Base-by-base conservation (phyloP, 2,888 invertebrate genomes). In the Antheraea assamensis region DNA sequence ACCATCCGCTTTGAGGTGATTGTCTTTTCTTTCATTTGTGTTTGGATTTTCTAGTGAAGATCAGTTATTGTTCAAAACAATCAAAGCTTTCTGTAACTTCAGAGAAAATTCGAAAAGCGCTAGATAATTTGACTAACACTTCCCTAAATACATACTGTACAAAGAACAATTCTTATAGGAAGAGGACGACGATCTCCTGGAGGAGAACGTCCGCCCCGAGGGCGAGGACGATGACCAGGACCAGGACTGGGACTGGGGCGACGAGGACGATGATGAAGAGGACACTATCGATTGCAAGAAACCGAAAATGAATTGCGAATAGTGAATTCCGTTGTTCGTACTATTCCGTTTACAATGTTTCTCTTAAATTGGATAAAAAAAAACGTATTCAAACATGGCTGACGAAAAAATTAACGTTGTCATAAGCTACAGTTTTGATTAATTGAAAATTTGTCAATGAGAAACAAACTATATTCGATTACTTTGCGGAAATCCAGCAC, bases 231-330 rank as follows among this genome's bases (percentile, higher is more conserved):
- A 88, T 64, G 90, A 88, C 1, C 88, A 85, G 0, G 90, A 89
- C 17, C 88, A 82, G 71, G 93, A 92, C 75, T 92, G 92, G 93
- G 93, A 92, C 78, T 92, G 92, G 91, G 92, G 84, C 15, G 92
- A 92, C 77, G 92, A 93, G 0, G 92, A 92, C 3, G 92, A 92
- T 0, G 92, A 92, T 0, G 92, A 91, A 2, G 93, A 92, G 31
- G 92, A 91, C 64, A 87, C 87, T 0, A 74, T 77, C 1, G 88
- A 89, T 3, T 75, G 74, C 75, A 93, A 93, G 87, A 88, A 85
- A 73, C 71, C 71, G 52, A 88, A 79, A 58, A 64, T 71, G 49
- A 75, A 78, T 15, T 74, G 66, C 58, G 71, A 74, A 17, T 74
- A 49, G 58, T 35, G 35, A 30, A 31, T 58, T 17, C 42, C 49